Evolutionary conservation across 2,888 invertebrate species (phyloP).

Genomic region (Pyrrhosoma nymphula): DNA sequence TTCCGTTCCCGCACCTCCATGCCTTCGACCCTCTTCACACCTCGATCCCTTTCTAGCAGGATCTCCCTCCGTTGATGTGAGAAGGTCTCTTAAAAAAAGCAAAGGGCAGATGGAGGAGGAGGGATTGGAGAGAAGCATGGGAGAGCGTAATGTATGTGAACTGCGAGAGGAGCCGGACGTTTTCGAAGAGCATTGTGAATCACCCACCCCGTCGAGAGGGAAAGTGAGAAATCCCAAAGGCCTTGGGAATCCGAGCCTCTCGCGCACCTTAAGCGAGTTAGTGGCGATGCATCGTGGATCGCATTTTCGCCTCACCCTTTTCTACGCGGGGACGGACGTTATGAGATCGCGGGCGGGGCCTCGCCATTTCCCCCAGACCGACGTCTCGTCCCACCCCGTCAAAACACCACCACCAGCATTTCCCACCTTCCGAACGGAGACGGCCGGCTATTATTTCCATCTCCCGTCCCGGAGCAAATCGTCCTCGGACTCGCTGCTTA

Average conservation of each 20-base stretch:
- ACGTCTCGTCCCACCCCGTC: not conserved
- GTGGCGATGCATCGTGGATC: not conserved
- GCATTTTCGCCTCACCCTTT: not conserved
- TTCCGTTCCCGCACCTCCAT: too few relatives aligned
- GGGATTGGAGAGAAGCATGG: not conserved
- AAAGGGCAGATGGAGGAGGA: not conserved
- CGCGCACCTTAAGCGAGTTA: not conserved
- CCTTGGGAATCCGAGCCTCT: not conserved
- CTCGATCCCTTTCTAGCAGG: not conserved
- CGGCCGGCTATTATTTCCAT: not conserved
- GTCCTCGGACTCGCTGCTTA: not conserved
- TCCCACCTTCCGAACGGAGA: too few relatives aligned
- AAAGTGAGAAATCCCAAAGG: conserved; percentile 2
- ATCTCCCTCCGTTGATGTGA: not conserved
- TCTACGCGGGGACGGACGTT: not conserved
- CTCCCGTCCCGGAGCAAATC: not conserved
- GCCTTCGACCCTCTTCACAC: not conserved
- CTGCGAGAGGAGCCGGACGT: not conserved
- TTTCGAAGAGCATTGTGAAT: conserved; percentile 44
- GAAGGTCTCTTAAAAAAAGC: not conserved
- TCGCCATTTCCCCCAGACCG: not conserved
- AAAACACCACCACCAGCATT: too few relatives aligned
- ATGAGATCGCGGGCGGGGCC: conserved; percentile 9
- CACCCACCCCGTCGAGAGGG: conserved; percentile 9
- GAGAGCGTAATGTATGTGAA: not conserved